phyloP scores from a whole-genome alignment of 2,113 vertebrate genomes.

The Tragelaphus scriptus region DNA sequence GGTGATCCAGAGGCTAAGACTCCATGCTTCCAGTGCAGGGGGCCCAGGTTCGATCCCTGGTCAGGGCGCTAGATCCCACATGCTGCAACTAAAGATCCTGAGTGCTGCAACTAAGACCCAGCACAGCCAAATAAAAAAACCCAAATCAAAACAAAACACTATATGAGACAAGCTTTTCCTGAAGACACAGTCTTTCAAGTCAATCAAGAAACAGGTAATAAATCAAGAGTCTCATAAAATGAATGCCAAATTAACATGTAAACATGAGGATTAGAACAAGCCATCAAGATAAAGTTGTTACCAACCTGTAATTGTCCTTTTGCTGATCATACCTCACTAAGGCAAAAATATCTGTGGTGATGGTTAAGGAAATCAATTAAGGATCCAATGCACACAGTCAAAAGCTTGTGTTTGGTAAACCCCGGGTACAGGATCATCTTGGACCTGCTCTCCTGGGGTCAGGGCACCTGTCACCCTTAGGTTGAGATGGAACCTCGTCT shows the following conservation, averaged over 20 bases:
- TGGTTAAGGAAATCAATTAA: slow-evolving; percentile 82
- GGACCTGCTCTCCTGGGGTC: neutral
- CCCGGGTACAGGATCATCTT: neutral
- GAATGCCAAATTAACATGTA: neutral
- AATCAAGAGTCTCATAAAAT: neutral
- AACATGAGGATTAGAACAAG: neutral
- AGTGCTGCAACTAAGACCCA: neutral
- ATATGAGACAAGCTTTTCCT: neutral
- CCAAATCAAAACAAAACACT: neutral
- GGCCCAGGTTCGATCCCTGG: neutral
- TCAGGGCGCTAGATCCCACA: neutral
- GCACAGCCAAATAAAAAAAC: neutral
- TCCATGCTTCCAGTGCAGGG: neutral
- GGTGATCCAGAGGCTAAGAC: neutral
- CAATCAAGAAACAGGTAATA: neutral
- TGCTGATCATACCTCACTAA: slow-evolving; percentile 97
- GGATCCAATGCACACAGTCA: neutral
- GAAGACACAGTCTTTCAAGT: neutral
- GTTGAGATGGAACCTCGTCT: neutral
- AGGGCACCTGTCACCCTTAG: neutral
- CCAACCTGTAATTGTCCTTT: slow-evolving; percentile 97
- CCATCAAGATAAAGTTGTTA: neutral
- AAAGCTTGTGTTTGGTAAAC: neutral
- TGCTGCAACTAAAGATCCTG: neutral
- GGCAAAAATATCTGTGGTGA: slow-evolving; percentile 96